Conservation (phyloP, 2,113 vertebrate genomes). For the Indicator maculatus region DNA sequence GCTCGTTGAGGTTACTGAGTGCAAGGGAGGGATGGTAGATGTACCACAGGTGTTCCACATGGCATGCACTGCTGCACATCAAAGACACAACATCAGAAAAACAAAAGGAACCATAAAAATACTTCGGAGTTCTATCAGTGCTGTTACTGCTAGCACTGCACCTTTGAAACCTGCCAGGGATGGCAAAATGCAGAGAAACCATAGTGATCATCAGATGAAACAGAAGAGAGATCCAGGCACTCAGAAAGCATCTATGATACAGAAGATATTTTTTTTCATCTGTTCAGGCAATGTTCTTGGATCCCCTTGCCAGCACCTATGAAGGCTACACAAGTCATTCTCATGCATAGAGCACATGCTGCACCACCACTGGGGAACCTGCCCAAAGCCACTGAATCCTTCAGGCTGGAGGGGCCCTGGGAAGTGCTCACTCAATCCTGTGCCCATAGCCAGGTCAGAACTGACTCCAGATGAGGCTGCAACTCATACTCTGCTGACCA, state of each 20-base stretch:
- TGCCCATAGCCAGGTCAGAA: not conserved
- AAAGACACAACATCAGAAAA: not conserved
- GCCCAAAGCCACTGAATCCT: not conserved
- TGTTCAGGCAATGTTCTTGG: not conserved
- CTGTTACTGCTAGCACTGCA: not conserved
- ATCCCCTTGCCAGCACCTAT: not conserved
- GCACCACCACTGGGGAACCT: not conserved
- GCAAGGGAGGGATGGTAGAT: not conserved
- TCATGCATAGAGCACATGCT: not conserved
- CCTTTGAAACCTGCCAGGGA: not conserved
- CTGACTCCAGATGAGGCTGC: not conserved
- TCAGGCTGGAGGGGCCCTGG: not conserved
- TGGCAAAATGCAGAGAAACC: not conserved
- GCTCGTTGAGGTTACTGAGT: not conserved
- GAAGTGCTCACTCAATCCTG: fast-evolving
- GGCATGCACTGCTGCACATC: not conserved
- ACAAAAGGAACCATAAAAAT: not conserved
- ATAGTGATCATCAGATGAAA: not conserved
- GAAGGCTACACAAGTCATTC: not conserved
- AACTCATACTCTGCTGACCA: not conserved
- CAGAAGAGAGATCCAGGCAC: not conserved
- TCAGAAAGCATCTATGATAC: not conserved
- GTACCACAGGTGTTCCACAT: not conserved
- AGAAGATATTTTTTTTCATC: not conserved
- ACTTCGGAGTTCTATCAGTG: not conserved